A percentile compares a stretch with the other conserved stretches of the same genome.
Evolutionary conservation across 2,113 vertebrate species (phyloP).

Genomic region (Dolichallabes microphthalmus): DNA sequence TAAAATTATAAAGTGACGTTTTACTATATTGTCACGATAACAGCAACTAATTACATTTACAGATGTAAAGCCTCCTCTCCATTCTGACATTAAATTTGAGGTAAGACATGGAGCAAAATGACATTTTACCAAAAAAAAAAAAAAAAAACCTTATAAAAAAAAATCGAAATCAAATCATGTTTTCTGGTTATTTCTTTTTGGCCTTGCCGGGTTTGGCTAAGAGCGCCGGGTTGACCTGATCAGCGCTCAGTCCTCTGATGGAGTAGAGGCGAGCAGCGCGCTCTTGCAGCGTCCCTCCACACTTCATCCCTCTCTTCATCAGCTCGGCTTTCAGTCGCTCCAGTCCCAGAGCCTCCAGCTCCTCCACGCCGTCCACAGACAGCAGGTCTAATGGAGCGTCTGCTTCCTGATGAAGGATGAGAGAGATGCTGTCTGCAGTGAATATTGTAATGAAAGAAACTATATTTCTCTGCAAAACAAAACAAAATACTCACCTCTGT

Average conservation of each 20-base stretch:
- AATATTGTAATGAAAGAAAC: background rate
- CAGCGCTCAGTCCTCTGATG: conserved; percentile 72
- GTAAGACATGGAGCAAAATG: background rate
- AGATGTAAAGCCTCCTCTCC: background rate
- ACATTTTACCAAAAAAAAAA: background rate
- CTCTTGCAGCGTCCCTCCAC: conserved; percentile 86
- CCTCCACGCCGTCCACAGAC: conserved; percentile 63
- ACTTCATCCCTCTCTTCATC: conserved; percentile 82
- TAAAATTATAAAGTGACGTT: background rate
- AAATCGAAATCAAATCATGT: accelerated
- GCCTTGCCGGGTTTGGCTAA: conserved; percentile 79
- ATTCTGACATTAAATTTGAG: background rate
- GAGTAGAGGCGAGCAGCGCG: conserved; percentile 85
- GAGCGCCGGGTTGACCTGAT: conserved; percentile 77
- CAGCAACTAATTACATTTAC: background rate
- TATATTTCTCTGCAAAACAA: background rate
- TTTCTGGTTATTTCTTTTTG: conserved; percentile 68
- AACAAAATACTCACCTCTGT: conserved; percentile 8
- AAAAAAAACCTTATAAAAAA: background rate
- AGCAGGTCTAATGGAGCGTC: conserved; percentile 65
- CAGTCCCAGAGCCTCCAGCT: conserved; percentile 83
- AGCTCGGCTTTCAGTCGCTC: conserved; percentile 83
- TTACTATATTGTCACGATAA: background rate
- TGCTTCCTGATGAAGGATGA: background rate
- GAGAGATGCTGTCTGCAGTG: background rate